phyloP scores from a whole-genome alignment of 2,797 vertebrate species.

The Setipinna tenuifilis region DNA sequence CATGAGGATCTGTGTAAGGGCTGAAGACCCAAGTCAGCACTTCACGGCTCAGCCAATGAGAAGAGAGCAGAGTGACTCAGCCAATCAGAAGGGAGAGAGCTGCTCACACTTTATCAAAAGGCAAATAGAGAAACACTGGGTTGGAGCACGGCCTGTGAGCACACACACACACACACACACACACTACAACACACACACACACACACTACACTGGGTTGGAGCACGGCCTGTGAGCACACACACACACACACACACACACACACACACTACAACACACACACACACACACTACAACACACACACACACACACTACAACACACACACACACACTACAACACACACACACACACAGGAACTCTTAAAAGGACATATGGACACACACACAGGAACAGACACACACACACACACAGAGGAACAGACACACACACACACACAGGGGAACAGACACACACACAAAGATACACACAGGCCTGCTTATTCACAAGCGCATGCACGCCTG shows the following conservation, averaged over 20 bases:
- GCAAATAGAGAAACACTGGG: constrained; percentile 64
- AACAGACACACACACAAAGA: constrained; percentile 31
- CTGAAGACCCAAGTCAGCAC: constrained; percentile 24
- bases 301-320: background rate
- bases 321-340: background rate
- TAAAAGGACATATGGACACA: background rate
- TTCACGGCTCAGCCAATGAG: constrained; percentile 49
- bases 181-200: constrained; percentile 44
- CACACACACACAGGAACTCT: background rate
- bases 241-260: constrained; percentile 4
- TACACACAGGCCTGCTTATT: too few relatives aligned
- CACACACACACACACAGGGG: constrained; percentile 34
- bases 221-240: too few relatives aligned
- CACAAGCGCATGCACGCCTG: too few relatives aligned
- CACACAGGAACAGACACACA: background rate
- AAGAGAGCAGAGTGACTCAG: constrained; percentile 43
- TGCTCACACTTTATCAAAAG: constrained; percentile 68
- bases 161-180: constrained; percentile 47
- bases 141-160: constrained; percentile 57
- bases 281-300: background rate
- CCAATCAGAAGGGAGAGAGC: constrained; percentile 52
- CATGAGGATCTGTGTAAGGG: background rate
- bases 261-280: background rate
- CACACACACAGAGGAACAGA: constrained; percentile 22
- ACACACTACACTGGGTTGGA: background rate